These are phyloP conservation scores for Astatotilapia flaviijosephi DNA, from an alignment of 2,113 vertebrate species.

Conservation along the genomic window DNA sequence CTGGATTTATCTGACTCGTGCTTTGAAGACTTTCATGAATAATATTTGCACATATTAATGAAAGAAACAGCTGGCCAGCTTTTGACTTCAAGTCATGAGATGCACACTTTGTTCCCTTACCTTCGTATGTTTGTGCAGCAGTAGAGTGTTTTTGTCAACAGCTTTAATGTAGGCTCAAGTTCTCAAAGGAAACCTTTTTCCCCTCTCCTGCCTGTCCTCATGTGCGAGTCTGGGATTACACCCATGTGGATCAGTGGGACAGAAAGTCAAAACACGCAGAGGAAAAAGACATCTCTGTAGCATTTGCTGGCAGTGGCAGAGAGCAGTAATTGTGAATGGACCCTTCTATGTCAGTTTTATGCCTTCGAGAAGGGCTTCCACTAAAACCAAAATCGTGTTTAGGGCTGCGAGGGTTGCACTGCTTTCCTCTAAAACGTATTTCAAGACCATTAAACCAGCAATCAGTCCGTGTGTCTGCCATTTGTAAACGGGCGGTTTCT, in stretches of 20 bases:
- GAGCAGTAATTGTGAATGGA: slow-evolving; percentile 5
- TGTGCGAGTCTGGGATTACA: background rate
- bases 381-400: background rate
- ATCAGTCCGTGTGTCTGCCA: background rate
- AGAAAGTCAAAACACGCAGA: slow-evolving; percentile 4
- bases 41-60: slow-evolving; percentile 44
- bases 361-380: background rate
- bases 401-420: background rate
- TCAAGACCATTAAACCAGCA: background rate
- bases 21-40: slow-evolving; percentile 41
- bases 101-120: background rate
- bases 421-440: background rate
- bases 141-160: background rate
- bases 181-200: slow-evolving; percentile 8
- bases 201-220: background rate
- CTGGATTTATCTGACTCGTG: slow-evolving; percentile 27
- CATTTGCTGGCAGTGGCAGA: background rate
- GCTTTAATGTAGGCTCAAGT: background rate
- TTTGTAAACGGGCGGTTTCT: background rate
- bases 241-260: background rate
- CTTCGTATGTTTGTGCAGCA: background rate
- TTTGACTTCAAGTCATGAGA: background rate
- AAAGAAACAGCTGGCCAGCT: background rate
- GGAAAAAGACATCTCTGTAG: slow-evolving; percentile 14
- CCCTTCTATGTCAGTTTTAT: background rate